These are phyloP conservation scores for Platycheirus rosarum DNA, from an alignment of 2,888 invertebrate genomes.

Conservation along the genomic window DNA sequence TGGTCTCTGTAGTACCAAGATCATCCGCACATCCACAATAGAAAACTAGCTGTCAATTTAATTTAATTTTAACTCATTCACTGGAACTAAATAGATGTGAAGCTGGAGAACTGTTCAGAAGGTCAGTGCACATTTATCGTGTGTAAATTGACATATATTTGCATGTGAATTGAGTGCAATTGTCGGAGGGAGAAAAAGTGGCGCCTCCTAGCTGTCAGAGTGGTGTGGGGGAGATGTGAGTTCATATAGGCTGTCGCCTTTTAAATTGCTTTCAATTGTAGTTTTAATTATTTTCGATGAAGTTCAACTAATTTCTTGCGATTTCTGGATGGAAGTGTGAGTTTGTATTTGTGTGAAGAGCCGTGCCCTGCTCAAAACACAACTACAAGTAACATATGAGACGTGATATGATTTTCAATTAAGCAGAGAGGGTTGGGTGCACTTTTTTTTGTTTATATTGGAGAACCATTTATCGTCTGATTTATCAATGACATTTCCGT, in stretches of 20 bases:
- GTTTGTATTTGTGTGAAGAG: constrained; percentile 13
- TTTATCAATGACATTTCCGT: constrained; percentile 70
- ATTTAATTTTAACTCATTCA: constrained; percentile 52
- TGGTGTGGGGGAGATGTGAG: constrained; percentile 14
- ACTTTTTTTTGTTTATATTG: constrained; percentile 21
- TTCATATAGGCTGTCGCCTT: constrained; percentile 16
- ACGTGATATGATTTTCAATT: constrained; percentile 64
- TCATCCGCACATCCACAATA: constrained; percentile 28
- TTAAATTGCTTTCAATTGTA: constrained; percentile 61
- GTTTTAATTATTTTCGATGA: constrained; percentile 60
- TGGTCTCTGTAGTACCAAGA: constrained; percentile 38
- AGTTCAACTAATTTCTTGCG: constrained; percentile 15
- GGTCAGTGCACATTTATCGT: constrained; percentile 50
- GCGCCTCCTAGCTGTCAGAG: constrained; percentile 48
- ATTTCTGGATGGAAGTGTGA: constrained; percentile 9
- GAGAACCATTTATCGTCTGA: constrained; percentile 47
- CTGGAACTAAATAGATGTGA: neutral
- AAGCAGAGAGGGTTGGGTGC: constrained; percentile 46
- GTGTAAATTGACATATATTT: constrained; percentile 49
- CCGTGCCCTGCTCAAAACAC: constrained; percentile 38
- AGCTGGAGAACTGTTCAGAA: constrained; percentile 27
- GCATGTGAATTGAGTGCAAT: constrained; percentile 34
- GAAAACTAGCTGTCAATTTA: constrained; percentile 49
- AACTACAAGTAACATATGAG: constrained; percentile 1
- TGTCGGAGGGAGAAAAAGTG: constrained; percentile 37